Base-by-base conservation (phyloP, 53 echinoderm and acorn worm species). In the Luidia sarsii region DNA sequence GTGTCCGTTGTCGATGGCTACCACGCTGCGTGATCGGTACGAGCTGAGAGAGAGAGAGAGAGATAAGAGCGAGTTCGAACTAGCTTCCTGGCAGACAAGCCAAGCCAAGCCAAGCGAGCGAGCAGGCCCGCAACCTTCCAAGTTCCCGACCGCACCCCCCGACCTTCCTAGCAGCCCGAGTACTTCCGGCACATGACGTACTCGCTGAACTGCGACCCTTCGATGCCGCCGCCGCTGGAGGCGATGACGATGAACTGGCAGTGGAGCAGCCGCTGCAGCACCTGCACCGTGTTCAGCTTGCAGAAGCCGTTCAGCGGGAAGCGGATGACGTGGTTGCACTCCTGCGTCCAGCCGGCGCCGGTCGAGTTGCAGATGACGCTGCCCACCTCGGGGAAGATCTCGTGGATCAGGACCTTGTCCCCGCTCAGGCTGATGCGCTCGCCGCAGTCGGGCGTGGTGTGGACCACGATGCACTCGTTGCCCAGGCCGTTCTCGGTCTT, bases 281-380 rank as follows among this genome's bases (percentile, higher is more conserved):
- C 99, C 75, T 94, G 99, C 22, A 99, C 91, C 39, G 89, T 81
- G 84, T 94, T 87, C 84, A 99, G 71, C 79, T 99, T 99, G 57
- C 94, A 94, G 79, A 87, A 99, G 7, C 91, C 99, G 67, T 99
- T 99, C n/a, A 99, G 72, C 0, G 93, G 94, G 52, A 99, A 99
- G 32, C 91, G 71, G 50, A 91, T 91, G 68, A 94, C 91, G 75
- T 91, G 90, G 80, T 91, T 91, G 28, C 86, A 89, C 35, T 97
- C 97, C 70, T 99, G 94, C n/a, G 93, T 94, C 99, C 99, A 99
- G 2, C 99, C 99, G 4, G 94, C 87, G 64, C 90, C 75, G 64
- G 89, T 86, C 10, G 99, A 91, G 81, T 94, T 94, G 55, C 89
- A 94, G 63, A 99, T 83, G 63, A 91, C 75, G 66, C 89, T 99